These are phyloP conservation scores for Sarcophaga subvicina DNA, from an alignment of 2,888 invertebrate genomes.

Conservation along the genomic window DNA sequence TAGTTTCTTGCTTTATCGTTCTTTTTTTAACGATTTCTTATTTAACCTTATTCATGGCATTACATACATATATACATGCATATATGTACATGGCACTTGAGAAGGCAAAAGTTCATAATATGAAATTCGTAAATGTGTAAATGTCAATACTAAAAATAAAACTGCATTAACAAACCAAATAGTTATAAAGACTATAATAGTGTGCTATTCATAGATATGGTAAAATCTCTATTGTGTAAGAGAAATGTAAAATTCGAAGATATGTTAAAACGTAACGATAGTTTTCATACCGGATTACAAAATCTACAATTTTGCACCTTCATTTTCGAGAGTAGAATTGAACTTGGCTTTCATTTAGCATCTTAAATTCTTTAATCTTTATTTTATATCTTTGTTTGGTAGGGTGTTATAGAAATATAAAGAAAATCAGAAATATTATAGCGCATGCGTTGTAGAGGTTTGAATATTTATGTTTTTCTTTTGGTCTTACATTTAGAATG, in stretches of 20 bases:
- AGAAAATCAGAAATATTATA: constrained; percentile 5
- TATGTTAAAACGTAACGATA: background rate
- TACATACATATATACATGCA: background rate
- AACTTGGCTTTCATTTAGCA: too few species aligned
- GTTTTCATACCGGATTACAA: too few species aligned
- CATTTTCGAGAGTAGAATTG: too few species aligned
- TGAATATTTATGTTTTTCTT: background rate
- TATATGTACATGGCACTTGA: constrained; percentile 14
- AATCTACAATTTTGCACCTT: too few species aligned
- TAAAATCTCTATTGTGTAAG: background rate
- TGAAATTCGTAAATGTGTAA: constrained; percentile 5
- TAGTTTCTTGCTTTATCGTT: background rate
- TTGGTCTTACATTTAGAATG: constrained; percentile 24
- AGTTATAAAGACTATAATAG: background rate
- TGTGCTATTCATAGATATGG: background rate
- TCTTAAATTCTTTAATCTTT: too few species aligned
- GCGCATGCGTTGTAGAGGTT: constrained; percentile 45
- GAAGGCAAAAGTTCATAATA: constrained; percentile 38
- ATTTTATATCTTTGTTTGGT: too few species aligned
- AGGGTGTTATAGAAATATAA: too few species aligned
- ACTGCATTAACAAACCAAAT: background rate
- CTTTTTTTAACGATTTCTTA: background rate
- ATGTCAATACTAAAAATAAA: constrained; percentile 9
- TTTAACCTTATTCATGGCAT: background rate
- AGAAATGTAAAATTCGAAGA: background rate